Evolutionary conservation across 2,888 invertebrate genomes (phyloP).

Genomic region (Melieria picta): DNA sequence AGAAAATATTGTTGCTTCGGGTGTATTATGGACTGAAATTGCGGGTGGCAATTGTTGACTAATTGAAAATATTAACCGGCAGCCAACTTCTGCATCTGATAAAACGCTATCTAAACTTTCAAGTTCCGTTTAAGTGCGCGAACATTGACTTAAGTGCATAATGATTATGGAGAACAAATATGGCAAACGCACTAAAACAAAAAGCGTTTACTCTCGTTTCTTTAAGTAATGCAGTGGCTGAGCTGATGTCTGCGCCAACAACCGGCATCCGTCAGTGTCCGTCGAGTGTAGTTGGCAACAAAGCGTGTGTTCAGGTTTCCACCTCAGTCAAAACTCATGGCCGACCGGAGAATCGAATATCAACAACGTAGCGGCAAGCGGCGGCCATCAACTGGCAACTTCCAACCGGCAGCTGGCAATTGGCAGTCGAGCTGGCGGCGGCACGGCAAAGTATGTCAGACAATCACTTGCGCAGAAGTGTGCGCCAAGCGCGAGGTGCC

Average conservation of each 20-base stretch:
- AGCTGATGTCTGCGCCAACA: background rate
- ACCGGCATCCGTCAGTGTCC: background rate
- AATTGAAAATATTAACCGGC: no score
- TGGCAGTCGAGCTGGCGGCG: no score
- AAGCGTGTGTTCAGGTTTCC: background rate
- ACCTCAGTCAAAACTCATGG: constrained; percentile 14
- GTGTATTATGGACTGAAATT: no score
- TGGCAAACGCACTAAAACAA: background rate
- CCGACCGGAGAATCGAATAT: constrained; percentile 23
- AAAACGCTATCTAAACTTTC: no score
- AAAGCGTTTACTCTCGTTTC: background rate
- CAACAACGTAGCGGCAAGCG: background rate
- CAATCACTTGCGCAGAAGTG: constrained; percentile 21
- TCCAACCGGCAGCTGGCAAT: no score
- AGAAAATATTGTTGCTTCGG: no score
- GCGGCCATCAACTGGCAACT: no score
- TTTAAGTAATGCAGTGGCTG: background rate
- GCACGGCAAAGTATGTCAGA: constrained; percentile 34
- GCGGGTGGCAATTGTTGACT: no score
- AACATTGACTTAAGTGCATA: no score
- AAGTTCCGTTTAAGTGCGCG: no score
- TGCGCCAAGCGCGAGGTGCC: constrained; percentile 2
- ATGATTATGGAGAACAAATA: background rate
- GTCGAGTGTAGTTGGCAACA: background rate
- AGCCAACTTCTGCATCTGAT: no score